Conservation (phyloP, 2,797 vertebrate species). For the Arrhamphus sclerolepis region DNA sequence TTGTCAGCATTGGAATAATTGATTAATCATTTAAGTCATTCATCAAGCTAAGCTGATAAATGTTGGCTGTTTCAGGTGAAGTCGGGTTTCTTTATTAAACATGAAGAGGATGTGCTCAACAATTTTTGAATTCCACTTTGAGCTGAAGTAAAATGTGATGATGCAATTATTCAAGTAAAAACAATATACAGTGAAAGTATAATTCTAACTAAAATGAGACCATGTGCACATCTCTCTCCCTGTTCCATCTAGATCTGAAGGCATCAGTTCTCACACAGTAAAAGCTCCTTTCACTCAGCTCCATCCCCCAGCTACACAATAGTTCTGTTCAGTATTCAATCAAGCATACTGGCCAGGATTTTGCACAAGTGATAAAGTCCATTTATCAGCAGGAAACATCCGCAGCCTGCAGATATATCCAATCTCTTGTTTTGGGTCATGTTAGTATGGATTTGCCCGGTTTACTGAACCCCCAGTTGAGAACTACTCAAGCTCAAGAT, state of each 20-base stretch:
- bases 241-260: background rate
- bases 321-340: conserved; percentile 58
- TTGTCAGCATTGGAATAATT: conserved; percentile 8
- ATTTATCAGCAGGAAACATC: conserved; percentile 64
- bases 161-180: background rate
- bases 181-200: background rate
- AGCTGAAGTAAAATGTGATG: background rate
- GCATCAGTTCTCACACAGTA: conserved; percentile 21
- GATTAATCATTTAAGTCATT: conserved; percentile 18
- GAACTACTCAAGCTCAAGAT: conserved; percentile 59
- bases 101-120: background rate
- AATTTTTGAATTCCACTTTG: background rate
- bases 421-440: conserved; percentile 59
- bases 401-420: conserved; percentile 53
- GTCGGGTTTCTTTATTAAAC: background rate
- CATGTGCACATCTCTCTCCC: background rate
- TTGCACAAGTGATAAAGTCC: conserved; percentile 59
- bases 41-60: conserved; percentile 6
- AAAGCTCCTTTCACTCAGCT: conserved; percentile 36
- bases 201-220: background rate
- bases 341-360: conserved; percentile 41
- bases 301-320: conserved; percentile 33
- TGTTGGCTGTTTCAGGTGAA: background rate
- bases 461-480: conserved; percentile 49
- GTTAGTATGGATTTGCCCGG: conserved; percentile 47